These are phyloP conservation scores for Macheiramphus alcinus DNA, from an alignment of 2,113 vertebrate genomes.

Conservation along the genomic window DNA sequence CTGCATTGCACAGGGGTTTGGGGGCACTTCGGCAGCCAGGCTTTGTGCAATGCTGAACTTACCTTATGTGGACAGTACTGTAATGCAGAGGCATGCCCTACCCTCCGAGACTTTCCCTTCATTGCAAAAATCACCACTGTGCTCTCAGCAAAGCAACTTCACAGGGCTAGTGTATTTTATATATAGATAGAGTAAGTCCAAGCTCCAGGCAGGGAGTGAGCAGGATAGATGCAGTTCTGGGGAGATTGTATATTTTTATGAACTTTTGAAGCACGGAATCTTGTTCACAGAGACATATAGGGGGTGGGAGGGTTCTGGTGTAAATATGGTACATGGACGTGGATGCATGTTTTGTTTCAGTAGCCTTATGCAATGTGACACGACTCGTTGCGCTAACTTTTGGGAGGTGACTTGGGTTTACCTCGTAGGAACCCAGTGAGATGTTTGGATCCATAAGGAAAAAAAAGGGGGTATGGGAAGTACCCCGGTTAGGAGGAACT, in stretches of 20 bases:
- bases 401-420: neutral
- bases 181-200: slow-evolving; percentile 18
- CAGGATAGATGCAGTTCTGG: slow-evolving; percentile 31
- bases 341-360: neutral
- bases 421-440: neutral
- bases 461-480: neutral
- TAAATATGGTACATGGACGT: neutral
- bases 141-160: slow-evolving; percentile 61
- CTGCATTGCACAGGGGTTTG: neutral
- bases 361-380: neutral
- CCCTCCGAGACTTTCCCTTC: neutral
- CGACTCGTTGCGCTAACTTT: neutral
- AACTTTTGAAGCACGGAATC: slow-evolving; percentile 51
- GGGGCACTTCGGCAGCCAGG: neutral
- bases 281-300: neutral
- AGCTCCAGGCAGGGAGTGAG: slow-evolving; percentile 26
- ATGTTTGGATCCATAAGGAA: neutral
- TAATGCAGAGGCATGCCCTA: neutral
- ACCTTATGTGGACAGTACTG: neutral
- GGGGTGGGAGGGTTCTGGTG: slow-evolving; percentile 30
- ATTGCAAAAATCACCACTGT: slow-evolving; percentile 48
- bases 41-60: neutral
- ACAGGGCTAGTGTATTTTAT: slow-evolving; percentile 70
- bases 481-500: neutral
- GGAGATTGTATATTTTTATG: slow-evolving; percentile 75